Evolutionary conservation across 2,888 invertebrate species (phyloP), one percentile per base, ranked within the genome.

Genomic region (Myathropa florea): DNA sequence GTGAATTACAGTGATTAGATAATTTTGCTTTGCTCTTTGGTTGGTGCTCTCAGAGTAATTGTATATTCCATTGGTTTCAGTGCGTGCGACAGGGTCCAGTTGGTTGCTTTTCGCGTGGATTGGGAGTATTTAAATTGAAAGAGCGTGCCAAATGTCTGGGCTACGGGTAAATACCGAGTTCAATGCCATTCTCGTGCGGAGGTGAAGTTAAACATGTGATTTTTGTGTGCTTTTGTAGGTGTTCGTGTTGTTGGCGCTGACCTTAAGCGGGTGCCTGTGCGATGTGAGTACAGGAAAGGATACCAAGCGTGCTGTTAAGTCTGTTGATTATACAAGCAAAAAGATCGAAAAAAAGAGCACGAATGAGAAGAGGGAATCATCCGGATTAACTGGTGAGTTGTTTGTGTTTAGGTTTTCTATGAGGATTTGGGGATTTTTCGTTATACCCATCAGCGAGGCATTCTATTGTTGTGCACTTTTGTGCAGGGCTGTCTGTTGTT

Each of bases 291-390:
- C 60, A 21, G 73, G 21, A 23, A 78, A 72, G 21, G 79, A 73
- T 12, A 57, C n/a, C 1, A 78, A 78, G 55, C 72, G 63, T 3
- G n/a, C 65, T 12, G 30, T 10, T 1, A 82, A 81, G 14, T 14
- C 76, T 12, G 14, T 3, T 0, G 76, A 82, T 21, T 68, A 46
- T 12, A 18, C 18, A 7, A 46, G 46, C 46, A 85, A 76, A 14
- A 75, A 36, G 10, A 14, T 46, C 2, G 78, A 79, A 46, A 78
- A 68, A 33, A 91, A 91, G 83, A 90, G 89, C 59, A 91, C 89
- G 46, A 91, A 90, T 7, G 91, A 89, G 46, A 90, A 91, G 67
- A 88, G 91, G 14, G 91, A 91, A 67, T 90, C 91, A 0, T 89
- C 91, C 4, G 90, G 89, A 60, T 88, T 90, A 67, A 90, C 90